phyloP scores from a whole-genome alignment of 2,113 vertebrate genomes.

The Acanthochromis polyacanthus region DNA sequence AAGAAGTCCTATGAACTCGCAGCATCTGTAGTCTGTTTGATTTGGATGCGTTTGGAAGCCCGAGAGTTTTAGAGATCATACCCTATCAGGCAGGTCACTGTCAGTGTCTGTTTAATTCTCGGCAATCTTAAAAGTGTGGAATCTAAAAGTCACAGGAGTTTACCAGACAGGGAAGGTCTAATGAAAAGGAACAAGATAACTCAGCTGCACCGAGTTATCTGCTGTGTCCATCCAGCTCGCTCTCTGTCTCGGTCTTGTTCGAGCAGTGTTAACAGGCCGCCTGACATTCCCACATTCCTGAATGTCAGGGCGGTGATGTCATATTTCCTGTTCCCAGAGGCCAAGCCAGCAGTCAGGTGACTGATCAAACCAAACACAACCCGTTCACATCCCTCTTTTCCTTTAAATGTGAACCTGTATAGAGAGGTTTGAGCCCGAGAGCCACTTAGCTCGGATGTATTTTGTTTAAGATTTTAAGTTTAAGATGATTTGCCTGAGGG shows the following conservation, averaged over 20 bases:
- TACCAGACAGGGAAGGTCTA: background rate
- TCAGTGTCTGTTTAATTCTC: background rate
- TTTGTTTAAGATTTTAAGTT: constrained; percentile 59
- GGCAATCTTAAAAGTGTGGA: too few species aligned
- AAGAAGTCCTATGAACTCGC: background rate
- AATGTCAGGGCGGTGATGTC: constrained; percentile 81
- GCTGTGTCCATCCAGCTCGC: constrained; percentile 37
- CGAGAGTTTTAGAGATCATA: constrained; percentile 29
- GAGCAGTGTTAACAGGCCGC: constrained; percentile 59
- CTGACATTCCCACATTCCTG: constrained; percentile 82
- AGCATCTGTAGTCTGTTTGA: constrained; percentile 4
- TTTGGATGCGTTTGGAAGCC: background rate
- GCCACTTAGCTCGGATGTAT: constrained; percentile 34
- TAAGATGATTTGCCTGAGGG: constrained; percentile 46
- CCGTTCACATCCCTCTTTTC: constrained; percentile 6
- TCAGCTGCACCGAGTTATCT: constrained; percentile 30
- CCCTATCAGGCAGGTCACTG: constrained; percentile 11
- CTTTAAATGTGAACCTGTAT: background rate
- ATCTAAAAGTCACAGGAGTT: background rate
- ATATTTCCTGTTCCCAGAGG: constrained; percentile 81
- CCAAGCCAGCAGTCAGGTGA: constrained; percentile 74
- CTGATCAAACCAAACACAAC: constrained; percentile 55
- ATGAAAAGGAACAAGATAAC: constrained; percentile 10
- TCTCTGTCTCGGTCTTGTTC: constrained; percentile 45
- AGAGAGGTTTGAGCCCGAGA: constrained; percentile 35